Percentiles rank a stretch among this genome's conserved stretches.
These are phyloP conservation scores for Parelbella ahira DNA, from an alignment of 2,888 invertebrate species.

Conservation along the genomic window DNA sequence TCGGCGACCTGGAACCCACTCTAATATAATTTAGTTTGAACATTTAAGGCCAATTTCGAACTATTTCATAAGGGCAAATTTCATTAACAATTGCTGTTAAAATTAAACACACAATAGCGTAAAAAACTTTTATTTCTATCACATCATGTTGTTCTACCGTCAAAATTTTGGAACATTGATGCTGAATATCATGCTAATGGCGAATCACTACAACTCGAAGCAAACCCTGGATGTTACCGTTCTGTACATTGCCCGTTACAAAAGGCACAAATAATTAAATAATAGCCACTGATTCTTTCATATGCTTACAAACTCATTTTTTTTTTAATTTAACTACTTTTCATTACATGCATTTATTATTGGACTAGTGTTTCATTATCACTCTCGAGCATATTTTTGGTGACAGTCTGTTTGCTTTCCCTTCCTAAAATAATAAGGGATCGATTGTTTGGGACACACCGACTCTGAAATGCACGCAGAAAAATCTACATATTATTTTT, in stretches of 20 bases:
- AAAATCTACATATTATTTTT: no score
- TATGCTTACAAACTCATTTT: background rate
- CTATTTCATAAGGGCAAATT: no score
- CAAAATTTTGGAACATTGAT: slow-evolving; percentile 71
- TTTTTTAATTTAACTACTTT: background rate
- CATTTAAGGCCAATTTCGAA: slow-evolving; percentile 15
- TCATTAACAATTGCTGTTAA: no score
- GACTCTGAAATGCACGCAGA: no score
- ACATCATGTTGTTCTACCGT: slow-evolving; percentile 75
- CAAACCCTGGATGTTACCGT: slow-evolving; percentile 34
- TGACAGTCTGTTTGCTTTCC: no score
- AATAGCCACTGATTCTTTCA: slow-evolving; percentile 2
- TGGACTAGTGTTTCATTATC: no score
- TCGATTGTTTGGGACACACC: no score
- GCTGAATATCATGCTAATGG: slow-evolving; percentile 64
- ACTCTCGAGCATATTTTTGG: no score
- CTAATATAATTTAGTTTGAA: slow-evolving; percentile 7
- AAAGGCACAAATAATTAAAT: slow-evolving; percentile 6
- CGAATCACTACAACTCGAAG: slow-evolving; percentile 68
- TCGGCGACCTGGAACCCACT: slow-evolving; percentile 27
- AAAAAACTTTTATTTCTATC: slow-evolving; percentile 79
- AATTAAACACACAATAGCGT: slow-evolving; percentile 57
- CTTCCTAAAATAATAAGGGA: no score
- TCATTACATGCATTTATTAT: no score
- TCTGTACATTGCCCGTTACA: slow-evolving; percentile 12